Evolutionary conservation across 2,797 vertebrate genomes (phyloP).

Genomic region (Vipera ursinii): DNA sequence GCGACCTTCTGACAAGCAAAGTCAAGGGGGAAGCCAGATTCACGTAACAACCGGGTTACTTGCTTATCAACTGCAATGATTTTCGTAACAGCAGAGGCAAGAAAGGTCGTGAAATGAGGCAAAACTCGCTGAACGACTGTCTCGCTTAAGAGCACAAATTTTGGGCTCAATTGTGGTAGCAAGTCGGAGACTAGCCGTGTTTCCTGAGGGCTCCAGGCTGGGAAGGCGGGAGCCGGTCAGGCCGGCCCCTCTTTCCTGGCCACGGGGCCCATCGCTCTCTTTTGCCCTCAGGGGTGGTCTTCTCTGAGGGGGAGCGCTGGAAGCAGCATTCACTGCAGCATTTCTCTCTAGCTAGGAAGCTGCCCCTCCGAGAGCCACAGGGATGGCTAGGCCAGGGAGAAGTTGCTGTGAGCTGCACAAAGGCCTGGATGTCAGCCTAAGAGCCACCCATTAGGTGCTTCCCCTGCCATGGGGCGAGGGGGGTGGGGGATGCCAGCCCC

Average conservation of each 20-base stretch:
- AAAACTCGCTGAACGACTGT: background rate
- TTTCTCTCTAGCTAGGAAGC: background rate
- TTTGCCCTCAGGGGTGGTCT: background rate
- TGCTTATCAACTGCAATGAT: too few species aligned
- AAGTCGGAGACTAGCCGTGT: too few species aligned
- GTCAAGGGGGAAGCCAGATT: background rate
- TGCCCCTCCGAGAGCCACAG: too few species aligned
- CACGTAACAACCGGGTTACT: background rate
- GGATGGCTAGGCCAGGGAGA: background rate
- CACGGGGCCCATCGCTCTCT: background rate
- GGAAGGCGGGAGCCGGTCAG: fast-evolving
- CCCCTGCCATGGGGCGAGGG: background rate
- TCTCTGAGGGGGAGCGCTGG: constrained; percentile 50
- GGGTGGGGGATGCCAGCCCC: background rate
- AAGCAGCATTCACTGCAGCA: background rate
- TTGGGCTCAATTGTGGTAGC: background rate
- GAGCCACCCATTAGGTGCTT: background rate
- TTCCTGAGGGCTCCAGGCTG: constrained; percentile 10
- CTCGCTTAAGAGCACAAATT: background rate
- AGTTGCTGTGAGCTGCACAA: background rate
- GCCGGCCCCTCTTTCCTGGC: background rate
- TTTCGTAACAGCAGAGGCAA: background rate
- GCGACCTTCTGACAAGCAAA: background rate
- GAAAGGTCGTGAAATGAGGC: background rate
- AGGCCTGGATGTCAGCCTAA: background rate